A percentile compares a stretch with the other conserved stretches of the same genome.
phyloP scores from a whole-genome alignment of 2,797 vertebrate genomes.

The Oophaga sylvatica region DNA sequence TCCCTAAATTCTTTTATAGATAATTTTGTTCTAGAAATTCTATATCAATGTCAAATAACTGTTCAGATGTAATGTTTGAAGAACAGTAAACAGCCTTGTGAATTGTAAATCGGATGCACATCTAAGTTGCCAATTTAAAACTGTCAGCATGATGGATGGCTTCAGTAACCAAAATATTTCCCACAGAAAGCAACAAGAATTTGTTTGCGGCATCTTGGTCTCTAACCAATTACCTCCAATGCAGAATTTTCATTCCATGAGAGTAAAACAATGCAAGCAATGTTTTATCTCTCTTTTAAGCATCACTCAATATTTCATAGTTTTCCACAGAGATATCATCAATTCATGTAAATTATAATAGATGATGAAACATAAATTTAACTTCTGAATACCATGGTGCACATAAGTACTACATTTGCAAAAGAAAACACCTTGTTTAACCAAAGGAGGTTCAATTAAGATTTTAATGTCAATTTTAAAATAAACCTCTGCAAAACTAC shows the following conservation, averaged over 20 bases:
- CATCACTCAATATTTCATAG: constrained; percentile 39
- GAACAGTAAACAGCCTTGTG: constrained; percentile 30
- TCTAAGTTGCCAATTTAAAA: constrained; percentile 48
- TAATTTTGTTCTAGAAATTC: background rate
- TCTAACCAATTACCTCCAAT: constrained; percentile 42
- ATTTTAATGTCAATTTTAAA: background rate
- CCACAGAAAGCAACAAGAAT: constrained; percentile 25
- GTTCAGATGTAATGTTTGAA: constrained; percentile 29
- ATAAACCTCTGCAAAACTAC: background rate
- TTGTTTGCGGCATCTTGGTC: constrained; percentile 41
- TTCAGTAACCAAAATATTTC: constrained; percentile 48
- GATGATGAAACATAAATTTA: constrained; percentile 32
- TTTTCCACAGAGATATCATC: constrained; percentile 19
- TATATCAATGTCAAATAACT: constrained; percentile 4
- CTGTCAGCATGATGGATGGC: constrained; percentile 52
- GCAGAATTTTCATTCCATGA: constrained; percentile 12
- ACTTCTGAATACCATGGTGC: background rate
- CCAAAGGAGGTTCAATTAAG: background rate
- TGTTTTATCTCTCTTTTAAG: constrained; percentile 35
- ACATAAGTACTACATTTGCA: background rate
- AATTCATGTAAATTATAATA: constrained; percentile 26
- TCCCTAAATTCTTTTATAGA: background rate
- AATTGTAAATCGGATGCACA: constrained; percentile 39
- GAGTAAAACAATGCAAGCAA: constrained; percentile 1
- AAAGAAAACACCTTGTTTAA: background rate